A percentile compares a stretch with the other conserved stretches of the same genome.
Evolutionary conservation across 2,113 vertebrate species (phyloP).

Genomic region (Serilophus lunatus): DNA sequence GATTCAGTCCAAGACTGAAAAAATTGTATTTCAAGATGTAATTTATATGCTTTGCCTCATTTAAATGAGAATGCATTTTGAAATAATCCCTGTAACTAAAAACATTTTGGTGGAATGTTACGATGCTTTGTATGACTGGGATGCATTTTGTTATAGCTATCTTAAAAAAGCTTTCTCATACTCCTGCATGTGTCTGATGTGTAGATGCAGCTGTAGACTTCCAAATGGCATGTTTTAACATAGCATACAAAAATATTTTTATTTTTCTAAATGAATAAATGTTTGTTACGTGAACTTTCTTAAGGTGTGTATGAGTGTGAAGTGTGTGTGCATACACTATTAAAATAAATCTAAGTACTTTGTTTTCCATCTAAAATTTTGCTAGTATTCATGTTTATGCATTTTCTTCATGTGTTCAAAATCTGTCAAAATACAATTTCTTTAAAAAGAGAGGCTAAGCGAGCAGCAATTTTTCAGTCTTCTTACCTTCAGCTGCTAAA

Average conservation of each 20-base stretch:
- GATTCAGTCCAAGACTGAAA: constrained; percentile 68
- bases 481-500: not conserved
- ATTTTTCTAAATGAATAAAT: not conserved
- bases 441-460: not conserved
- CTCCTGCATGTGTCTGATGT: not conserved
- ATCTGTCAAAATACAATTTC: not conserved
- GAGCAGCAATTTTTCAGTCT: not conserved
- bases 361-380: not conserved
- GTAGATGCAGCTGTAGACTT: not conserved
- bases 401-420: not conserved
- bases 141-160: not conserved
- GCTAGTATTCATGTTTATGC: not conserved
- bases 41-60: constrained; percentile 44
- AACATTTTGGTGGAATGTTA: not conserved
- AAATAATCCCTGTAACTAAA: constrained; percentile 23
- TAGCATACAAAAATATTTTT: not conserved
- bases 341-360: not conserved
- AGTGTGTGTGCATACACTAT: not conserved
- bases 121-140: not conserved
- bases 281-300: not conserved
- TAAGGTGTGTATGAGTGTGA: not conserved
- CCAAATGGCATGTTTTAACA: not conserved
- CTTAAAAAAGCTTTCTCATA: not conserved
- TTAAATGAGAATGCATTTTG: constrained; percentile 55
- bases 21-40: constrained; percentile 52